Evolutionary conservation across 2,113 vertebrate genomes (phyloP), one percentile per base, ranked within the genome.

Genomic region (Cheirogaleus medius): DNA sequence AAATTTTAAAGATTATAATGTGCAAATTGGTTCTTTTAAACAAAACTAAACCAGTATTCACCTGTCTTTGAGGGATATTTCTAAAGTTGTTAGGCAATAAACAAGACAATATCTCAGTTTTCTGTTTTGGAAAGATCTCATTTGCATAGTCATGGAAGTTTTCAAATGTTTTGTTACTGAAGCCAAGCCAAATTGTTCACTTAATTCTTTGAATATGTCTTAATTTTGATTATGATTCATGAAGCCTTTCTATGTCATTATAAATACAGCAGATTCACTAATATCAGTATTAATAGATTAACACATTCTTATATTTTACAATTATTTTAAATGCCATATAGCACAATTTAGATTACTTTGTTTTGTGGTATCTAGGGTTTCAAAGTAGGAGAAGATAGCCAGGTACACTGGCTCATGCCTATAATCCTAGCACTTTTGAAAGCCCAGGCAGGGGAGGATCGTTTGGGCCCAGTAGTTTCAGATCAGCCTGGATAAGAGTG

Each of bases 181-280:
- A 77, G 77, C 96, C 97, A 89, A 97, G 95, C 42, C 52, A 52
- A 12, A 42, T 91, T 96, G 37, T 66, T 86, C 7, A 69, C 74
- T 63, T 95, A 18, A 66, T 90, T 98, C 39, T 98, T 90, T 34
- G 68, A 90, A 14, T 52, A 37, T 69, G 15, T 81, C 98, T 95
- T 97, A 56, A 83, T 69, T 87, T 60, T 0, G 3, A 49, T 92
- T 80, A 88, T 49, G 5, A 15, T 37, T 63, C 93, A 63, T 39
- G 44, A 94, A 78, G 44, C 37, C 25, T 69, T 91, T 37, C 25
- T 66, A 13, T 69, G 6, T 85, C 9, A 17, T 76, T 69, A 47
- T 34, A 39, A 73, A 63, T 76, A 29, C 7, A 66, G 64, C 37
- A 66, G 11, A 27, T 69, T 87, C 63, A 56, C 14, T 47, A 14